phyloP scores from a whole-genome alignment of 2,888 invertebrate species.

The Xanthorhoe spadicearia region DNA sequence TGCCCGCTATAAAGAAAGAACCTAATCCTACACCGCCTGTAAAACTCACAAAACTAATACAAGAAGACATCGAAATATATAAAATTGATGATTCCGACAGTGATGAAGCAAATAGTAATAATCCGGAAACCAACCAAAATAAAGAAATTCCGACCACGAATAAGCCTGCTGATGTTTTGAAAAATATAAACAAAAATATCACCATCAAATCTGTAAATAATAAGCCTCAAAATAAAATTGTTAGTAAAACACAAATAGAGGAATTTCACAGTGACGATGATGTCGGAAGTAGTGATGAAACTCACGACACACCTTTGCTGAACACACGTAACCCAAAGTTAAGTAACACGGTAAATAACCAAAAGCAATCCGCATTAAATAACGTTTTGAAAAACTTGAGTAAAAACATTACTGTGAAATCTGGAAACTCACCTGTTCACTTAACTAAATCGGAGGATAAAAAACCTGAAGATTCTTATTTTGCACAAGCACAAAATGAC shows the following conservation, averaged over 20 bases:
- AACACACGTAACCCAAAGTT: slow-evolving; percentile 19
- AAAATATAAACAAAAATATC: slow-evolving; percentile 64
- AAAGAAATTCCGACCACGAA: slow-evolving; percentile 28
- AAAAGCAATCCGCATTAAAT: slow-evolving; percentile 54
- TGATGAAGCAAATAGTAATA: slow-evolving; percentile 56
- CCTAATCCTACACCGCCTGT: slow-evolving; percentile 36
- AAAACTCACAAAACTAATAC: slow-evolving; percentile 50
- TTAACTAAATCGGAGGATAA: slow-evolving; percentile 45
- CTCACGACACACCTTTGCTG: slow-evolving; percentile 1
- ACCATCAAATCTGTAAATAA: slow-evolving; percentile 57
- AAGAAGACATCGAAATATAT: slow-evolving; percentile 70
- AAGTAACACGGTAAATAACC: slow-evolving; percentile 37
- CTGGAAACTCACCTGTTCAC: slow-evolving; percentile 58
- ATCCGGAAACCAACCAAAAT: slow-evolving; percentile 32
- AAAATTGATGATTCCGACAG: slow-evolving; percentile 77
- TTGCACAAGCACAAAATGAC: slow-evolving; percentile 39
- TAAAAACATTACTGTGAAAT: slow-evolving; percentile 71
- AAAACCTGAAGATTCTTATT: slow-evolving; percentile 47
- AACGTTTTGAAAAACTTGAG: slow-evolving; percentile 67
- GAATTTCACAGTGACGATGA: slow-evolving; percentile 43
- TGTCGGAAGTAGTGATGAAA: slow-evolving; percentile 35
- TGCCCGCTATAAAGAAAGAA: slow-evolving; percentile 43
- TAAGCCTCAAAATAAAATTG: slow-evolving; percentile 38
- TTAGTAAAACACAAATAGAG: slow-evolving; percentile 33
- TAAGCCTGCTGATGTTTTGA: slow-evolving; percentile 50